Evolutionary conservation across 2,888 invertebrate genomes (phyloP), one percentile per base, ranked within the genome.

Genomic region (Oasisia sp.): DNA sequence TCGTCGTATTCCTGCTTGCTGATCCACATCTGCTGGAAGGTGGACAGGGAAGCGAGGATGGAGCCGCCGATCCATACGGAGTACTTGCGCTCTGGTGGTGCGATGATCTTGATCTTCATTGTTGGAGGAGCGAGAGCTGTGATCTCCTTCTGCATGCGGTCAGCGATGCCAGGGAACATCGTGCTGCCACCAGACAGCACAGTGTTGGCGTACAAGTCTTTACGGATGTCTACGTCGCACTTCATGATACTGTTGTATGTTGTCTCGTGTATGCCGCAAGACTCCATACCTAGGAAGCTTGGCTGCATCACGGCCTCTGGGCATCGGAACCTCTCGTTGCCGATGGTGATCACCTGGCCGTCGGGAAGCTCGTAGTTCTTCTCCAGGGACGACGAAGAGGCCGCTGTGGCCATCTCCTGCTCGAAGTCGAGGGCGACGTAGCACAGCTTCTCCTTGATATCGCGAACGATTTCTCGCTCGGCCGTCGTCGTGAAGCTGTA

Each of bases 21-120:
- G 97, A 98, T 98, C 98, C 98, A 99, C 98, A 98, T 98, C 96
- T 98, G 98, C 96, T 98, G 98, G 97, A 98, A 98, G 96, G 98
- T 98, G 96, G 98, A 98, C 95, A 99, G 97, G 12, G 98, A 98
- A 92, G 99, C 98, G 96, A 99, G 97, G 97, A 99, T 99, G 96
- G 99, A 99, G 95, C 99, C 99, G 96, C 99, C 99, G 97, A 99
- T 99, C 99, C 99, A 99, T 95, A 99, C 99, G 96, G 99, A 95
- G 94, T 95, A 95, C 93, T 95, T 95, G 89, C 95, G 93, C 94
- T 95, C 95, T 93, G 95, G 95, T 91, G 95, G 95, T 93, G 95
- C 95, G 93, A 95, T 95, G 92, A 96, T 95, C 93, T 95, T 95
- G 96, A 97, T 97, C 96, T 97, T 97, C 97, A 97, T 97, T 92